A percentile compares a stretch with the other conserved stretches of the same genome.
Conservation (phyloP, 2,113 vertebrate genomes). For the Hiodon tergisus region DNA sequence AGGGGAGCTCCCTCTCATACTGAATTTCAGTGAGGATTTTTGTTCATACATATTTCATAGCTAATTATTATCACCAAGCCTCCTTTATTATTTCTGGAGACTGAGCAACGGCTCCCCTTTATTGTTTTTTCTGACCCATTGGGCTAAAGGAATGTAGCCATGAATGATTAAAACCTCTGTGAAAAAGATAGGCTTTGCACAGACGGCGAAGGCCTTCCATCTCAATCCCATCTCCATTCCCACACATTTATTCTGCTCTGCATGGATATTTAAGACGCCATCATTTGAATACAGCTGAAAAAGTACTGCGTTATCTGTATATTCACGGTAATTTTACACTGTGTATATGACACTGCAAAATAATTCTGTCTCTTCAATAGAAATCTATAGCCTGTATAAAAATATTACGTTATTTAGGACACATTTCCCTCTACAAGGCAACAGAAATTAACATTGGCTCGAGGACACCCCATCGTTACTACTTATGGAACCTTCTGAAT, state of each 20-base stretch:
- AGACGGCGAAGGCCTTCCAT: neutral
- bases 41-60: slow-evolving; percentile 64
- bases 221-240: neutral
- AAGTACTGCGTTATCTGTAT: neutral
- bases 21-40: slow-evolving; percentile 46
- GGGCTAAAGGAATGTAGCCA: slow-evolving; percentile 30
- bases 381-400: too few species aligned
- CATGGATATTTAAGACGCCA: neutral
- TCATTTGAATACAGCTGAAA: neutral
- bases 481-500: too few species aligned
- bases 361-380: neutral
- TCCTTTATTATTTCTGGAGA: slow-evolving; percentile 53
- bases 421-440: too few species aligned
- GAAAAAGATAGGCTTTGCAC: slow-evolving; percentile 31
- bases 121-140: slow-evolving; percentile 44
- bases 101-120: slow-evolving; percentile 16
- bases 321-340: neutral
- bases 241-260: neutral
- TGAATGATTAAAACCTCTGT: slow-evolving; percentile 45
- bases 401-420: too few species aligned
- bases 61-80: slow-evolving; percentile 60
- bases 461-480: too few species aligned
- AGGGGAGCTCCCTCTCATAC: slow-evolving; percentile 21
- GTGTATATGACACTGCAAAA: neutral
- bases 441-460: too few species aligned